Base-by-base conservation (phyloP, 1,140 invertebrate genomes). In the Drosophila chauvacae region DNA sequence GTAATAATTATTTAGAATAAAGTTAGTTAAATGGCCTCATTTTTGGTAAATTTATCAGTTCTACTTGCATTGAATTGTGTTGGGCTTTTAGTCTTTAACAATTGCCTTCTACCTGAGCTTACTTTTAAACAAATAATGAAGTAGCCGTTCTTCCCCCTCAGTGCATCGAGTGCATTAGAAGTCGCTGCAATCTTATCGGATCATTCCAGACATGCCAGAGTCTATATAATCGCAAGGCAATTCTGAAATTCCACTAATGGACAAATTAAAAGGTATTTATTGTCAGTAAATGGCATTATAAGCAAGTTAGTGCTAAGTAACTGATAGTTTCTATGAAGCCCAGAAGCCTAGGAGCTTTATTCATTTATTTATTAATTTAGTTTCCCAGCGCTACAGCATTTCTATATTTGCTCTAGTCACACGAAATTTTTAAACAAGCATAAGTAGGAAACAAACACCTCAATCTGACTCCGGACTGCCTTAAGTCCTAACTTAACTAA, bases 141-240 rank as follows among this genome's bases (percentile, higher is more conserved):
- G n/a, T 9, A 37, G 16, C 7, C 11, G 7, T 3, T 16, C 6
- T 42, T 7, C 5, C 26, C 20, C 23, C 33, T 30, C 13, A 26
- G 48, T 63, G 35, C 26, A 33, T 0, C 13, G 14, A 60, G 3
- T 42, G 37, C 61, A 64, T 7, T 6, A 1, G 7, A 20, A 23
- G 14, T 7, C 35, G 10, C 1, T 59, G 61, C 61, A 64, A 42
- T 64, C 55, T 60, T 64, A 64, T 64, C 61, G 28, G 3, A 2
- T 28, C n/a, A 58, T 59, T 41, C n/a, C 26, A 9, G 7, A 11
- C 61, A 60, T 33, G 23, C 37, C 56, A 9, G 16, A 30, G 55
- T 37, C 13, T 6, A 11, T 18, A n/a, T 30, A 41, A 60, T 30
- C 18, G 13, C 16, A 18, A 35, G 41, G 26, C 56, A 64, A 35